Evolutionary conservation across 1,140 invertebrate genomes (phyloP), one percentile per base, ranked within the genome.

Genomic region (Atta cephalotes): DNA sequence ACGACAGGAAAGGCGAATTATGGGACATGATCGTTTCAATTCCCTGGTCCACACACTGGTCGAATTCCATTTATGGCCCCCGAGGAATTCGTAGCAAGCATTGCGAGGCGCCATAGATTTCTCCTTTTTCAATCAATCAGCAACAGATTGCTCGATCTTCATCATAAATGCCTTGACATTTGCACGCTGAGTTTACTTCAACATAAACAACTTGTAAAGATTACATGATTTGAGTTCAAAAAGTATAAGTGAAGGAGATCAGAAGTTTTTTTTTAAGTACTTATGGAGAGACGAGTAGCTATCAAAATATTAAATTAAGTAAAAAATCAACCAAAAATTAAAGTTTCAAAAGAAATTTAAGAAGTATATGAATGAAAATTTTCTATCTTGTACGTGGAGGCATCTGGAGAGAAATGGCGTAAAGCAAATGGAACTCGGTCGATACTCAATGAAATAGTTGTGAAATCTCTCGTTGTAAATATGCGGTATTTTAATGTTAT

Each of bases 371-470:
- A 49, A 49, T 35, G 81, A 39, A 53, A 63, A 82, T 62, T 39
- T 80, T 77, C 85, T 58, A 70, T 80, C 58, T 66, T 84, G 85
- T 71, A 88, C 53, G 92, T 92, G 88, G 92, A 91, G 92, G 89
- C 92, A 92, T 92, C 92, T 92, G 90, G 85, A 82, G 78, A 90
- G 87, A 76, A 66, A 85, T 88, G 62, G 62, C 39, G 85, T 76
- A 90, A 91, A 39, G 77, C 77, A 82, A 82, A 82, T 89, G 84
- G 6, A 56, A 51, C 87, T 88, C 86, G 74, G 71, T 89, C 89
- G 86, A 88, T 89, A 88, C 31, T 28, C 80, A 78, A 81, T 53
- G 65, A 60, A 70, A 77, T 58, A 68, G 65, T 74, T 49, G 35
- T 25, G 28, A 28, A 62, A 7, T 18, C 25, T 72, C 7, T 9